Percentiles rank a stretch among this genome's conserved stretches.
phyloP scores from a whole-genome alignment of 2,113 vertebrate genomes.

The Ophthalmolycus amberensis region DNA sequence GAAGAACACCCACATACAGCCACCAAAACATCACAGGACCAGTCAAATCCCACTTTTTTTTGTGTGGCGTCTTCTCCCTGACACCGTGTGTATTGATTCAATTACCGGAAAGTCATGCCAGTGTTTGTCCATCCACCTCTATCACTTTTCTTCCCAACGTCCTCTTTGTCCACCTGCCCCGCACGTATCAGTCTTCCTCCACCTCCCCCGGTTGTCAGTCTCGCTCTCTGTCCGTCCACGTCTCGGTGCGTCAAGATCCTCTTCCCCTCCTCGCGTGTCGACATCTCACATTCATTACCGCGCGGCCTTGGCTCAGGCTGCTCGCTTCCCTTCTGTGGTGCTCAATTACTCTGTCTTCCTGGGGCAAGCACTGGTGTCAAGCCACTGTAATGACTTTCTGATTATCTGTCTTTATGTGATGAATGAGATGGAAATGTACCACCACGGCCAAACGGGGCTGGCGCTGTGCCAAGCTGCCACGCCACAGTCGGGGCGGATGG shows the following conservation, averaged over 20 bases:
- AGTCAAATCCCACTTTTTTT: slow-evolving; percentile 13
- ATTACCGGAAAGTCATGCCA: slow-evolving; percentile 62
- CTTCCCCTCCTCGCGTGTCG: slow-evolving; percentile 56
- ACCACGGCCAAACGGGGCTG: slow-evolving; percentile 76
- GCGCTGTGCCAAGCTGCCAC: slow-evolving; percentile 74
- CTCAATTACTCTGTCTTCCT: slow-evolving; percentile 90
- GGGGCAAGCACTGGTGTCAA: slow-evolving; percentile 86
- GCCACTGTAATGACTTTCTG: slow-evolving; percentile 89
- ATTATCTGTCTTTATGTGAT: slow-evolving; percentile 90
- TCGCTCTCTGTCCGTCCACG: slow-evolving; percentile 51
- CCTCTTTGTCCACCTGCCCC: slow-evolving; percentile 35
- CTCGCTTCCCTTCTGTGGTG: slow-evolving; percentile 84
- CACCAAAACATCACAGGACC: slow-evolving; percentile 18
- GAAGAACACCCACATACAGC: background rate
- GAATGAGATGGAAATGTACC: slow-evolving; percentile 89
- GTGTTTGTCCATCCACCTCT: slow-evolving; percentile 30
- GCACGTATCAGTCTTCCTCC: slow-evolving; percentile 25
- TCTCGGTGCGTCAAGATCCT: slow-evolving; percentile 48
- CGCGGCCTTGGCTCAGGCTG: slow-evolving; percentile 82
- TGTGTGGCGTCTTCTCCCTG: slow-evolving; percentile 39
- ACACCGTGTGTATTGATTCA: slow-evolving; percentile 62
- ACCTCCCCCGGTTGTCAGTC: slow-evolving; percentile 45
- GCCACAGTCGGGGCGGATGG: slow-evolving; percentile 48
- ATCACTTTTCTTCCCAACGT: slow-evolving; percentile 12
- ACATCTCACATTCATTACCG: slow-evolving; percentile 85